Conservation (phyloP, 2,113 vertebrate genomes). For the Toxotes jaculatrix region DNA sequence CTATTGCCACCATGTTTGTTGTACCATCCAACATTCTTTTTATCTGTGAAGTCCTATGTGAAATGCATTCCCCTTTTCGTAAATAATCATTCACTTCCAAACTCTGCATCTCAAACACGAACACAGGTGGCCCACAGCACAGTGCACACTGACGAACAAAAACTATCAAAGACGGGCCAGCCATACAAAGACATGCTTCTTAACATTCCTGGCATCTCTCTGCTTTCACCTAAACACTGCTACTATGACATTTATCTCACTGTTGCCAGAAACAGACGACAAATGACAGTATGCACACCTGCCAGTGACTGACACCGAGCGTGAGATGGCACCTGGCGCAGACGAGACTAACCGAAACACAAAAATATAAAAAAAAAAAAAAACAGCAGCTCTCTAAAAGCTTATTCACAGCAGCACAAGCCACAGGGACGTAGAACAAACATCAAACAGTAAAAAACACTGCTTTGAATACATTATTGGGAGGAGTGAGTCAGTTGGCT, state of each 20-base stretch:
- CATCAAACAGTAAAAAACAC: slow-evolving; percentile 65
- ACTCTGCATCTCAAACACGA: slow-evolving; percentile 40
- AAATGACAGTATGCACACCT: slow-evolving; percentile 28
- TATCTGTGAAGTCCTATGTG: slow-evolving; percentile 1
- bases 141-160: slow-evolving; percentile 46
- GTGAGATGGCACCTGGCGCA: slow-evolving; percentile 39
- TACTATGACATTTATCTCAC: slow-evolving; percentile 64
- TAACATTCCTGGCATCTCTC: slow-evolving; percentile 61
- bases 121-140: slow-evolving; percentile 34
- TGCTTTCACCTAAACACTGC: slow-evolving; percentile 35
- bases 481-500: slow-evolving; percentile 59
- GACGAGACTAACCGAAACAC: slow-evolving; percentile 47
- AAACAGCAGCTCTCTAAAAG: slow-evolving; percentile 60
- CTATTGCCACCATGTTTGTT: slow-evolving; percentile 1
- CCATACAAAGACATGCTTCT: slow-evolving; percentile 43
- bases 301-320: slow-evolving; percentile 22
- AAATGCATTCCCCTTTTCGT: slow-evolving; percentile 30
- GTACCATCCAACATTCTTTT: slow-evolving; percentile 5
- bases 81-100: slow-evolving; percentile 38
- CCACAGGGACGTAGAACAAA: slow-evolving; percentile 69
- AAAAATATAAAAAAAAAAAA: background rate
- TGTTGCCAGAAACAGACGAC: slow-evolving; percentile 4
- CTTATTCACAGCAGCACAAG: slow-evolving; percentile 73
- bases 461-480: slow-evolving; percentile 62
- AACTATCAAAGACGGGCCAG: slow-evolving; percentile 36